Evolutionary conservation across 1,140 invertebrate genomes (phyloP), one percentile per base, ranked within the genome.

Genomic region (Aporrectodea caliginosa): DNA sequence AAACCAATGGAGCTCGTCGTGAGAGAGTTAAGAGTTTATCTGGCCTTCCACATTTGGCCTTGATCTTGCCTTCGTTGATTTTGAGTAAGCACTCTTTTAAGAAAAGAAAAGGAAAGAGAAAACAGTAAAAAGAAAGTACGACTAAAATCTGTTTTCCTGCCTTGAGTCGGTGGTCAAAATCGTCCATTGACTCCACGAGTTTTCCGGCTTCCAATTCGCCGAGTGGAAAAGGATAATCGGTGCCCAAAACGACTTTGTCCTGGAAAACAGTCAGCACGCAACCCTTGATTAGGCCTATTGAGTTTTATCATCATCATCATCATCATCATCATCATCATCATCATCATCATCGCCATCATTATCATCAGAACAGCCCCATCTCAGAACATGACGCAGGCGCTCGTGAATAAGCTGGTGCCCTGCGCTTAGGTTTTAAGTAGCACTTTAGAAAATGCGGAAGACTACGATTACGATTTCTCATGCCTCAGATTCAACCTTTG

Each of bases 161-260:
- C 84, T 86, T 87, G 16, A 85, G 72, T 22, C 79, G 73, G 16
- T 78, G 69, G 32, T 73, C 69, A 75, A 86, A 84, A 1, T 83
- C 80, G 0, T 82, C 77, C 80, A 87, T 87, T 2, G 87, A 83
- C 81, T 90, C 88, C 27, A 92, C 88, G 29, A 91, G 81, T 77
- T 88, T 86, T 58, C 91, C 91, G 1, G 90, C 90, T 35, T 86
- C 81, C 34, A 90, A 86, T 82, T 92, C 91, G 12, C 91, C 91
- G 0, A 92, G 85, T 6, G 91, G 91, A 81, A 92, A 92, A 0
- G 91, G 91, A 84, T 91, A 92, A 82, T 92, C 91, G 33, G 88
- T 91, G 1, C 91, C 91, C 34, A 92, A 84, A 2, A 91, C 85
- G 16, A 92, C 86, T 14, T 86, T 84, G 35, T 91, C 88, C 90